Evolutionary conservation across 2,113 vertebrate species (phyloP), one percentile per base, ranked within the genome.

Genomic region (Ictalurus punctatus): DNA sequence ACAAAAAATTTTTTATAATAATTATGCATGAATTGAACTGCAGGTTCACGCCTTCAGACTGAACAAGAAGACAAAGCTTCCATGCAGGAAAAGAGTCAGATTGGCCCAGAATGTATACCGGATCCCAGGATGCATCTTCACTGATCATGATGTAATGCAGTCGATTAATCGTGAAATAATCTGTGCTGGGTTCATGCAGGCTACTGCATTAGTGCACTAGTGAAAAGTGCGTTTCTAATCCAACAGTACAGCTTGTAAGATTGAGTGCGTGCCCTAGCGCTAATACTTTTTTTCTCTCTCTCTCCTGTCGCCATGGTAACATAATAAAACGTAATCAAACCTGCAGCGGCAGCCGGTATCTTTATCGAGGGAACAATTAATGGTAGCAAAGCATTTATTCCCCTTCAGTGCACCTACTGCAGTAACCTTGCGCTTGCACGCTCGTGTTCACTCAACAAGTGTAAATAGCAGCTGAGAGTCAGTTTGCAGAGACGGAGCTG

Each of bases 371-470:
- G 44, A 85, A 71, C 19, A 16, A 4, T 84, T 65, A 84, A 84
- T 17, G 9, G 25, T 7, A 74, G 69, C 86, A 80, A 27, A 65
- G 59, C 59, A 80, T 83, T 37, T 44, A 6, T 83, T 27, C 58
- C 81, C 25, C 40, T 21, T 65, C 40, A 25, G 34, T 44, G 69
- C 79, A 61, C 34, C 34, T 84, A 91, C 71, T 88, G 87, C 91
- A 73, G 90, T 89, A 78, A 90, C 84, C 91, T 87, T 84, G 86
- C 52, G 80, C 23, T 56, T 67, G 63, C 34, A 44, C 19, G 78
- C 71, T 56, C 79, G 74, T 74, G 87, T 86, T 86, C 87, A 67
- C 91, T 93, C 93, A 94, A 93, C 93, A 93, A 92, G 93, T 93
- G 92, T 61, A 91, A 67, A 71, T 78, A 88, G 79, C 89, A 84